Percentiles rank a stretch among this genome's conserved stretches.
Evolutionary conservation across 2,113 vertebrate species (phyloP).

Genomic region (Notiomystis cincta): DNA sequence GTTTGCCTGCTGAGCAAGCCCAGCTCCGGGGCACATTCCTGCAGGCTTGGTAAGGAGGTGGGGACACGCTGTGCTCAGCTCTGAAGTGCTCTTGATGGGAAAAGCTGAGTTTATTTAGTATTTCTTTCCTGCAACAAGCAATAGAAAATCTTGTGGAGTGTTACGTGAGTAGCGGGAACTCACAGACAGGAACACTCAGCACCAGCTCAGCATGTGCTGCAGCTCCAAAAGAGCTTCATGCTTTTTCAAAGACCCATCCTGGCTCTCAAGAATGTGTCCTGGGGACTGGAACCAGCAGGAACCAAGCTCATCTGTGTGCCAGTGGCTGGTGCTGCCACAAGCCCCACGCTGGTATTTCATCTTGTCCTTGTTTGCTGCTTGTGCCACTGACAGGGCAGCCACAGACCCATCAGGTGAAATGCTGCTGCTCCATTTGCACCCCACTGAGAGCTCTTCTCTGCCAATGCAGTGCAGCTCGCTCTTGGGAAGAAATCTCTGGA

Average conservation of each 20-base stretch:
- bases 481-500: background rate
- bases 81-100: background rate
- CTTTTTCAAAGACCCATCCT: background rate
- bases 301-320: background rate
- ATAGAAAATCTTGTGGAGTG: background rate
- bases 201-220: accelerated
- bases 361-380: background rate
- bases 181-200: background rate
- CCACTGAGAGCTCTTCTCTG: background rate
- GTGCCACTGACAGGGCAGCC: background rate
- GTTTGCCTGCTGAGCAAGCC: background rate
- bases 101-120: background rate
- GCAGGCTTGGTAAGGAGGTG: background rate
- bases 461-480: accelerated
- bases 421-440: background rate
- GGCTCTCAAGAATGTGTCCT: background rate
- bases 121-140: background rate
- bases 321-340: background rate
- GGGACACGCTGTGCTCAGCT: background rate
- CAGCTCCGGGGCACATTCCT: background rate
- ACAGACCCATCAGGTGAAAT: background rate
- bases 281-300: background rate
- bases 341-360: background rate
- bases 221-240: accelerated
- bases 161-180: background rate